These are phyloP conservation scores for Dichetophora obliterata DNA, from an alignment of 2,888 invertebrate genomes.

Conservation along the genomic window DNA sequence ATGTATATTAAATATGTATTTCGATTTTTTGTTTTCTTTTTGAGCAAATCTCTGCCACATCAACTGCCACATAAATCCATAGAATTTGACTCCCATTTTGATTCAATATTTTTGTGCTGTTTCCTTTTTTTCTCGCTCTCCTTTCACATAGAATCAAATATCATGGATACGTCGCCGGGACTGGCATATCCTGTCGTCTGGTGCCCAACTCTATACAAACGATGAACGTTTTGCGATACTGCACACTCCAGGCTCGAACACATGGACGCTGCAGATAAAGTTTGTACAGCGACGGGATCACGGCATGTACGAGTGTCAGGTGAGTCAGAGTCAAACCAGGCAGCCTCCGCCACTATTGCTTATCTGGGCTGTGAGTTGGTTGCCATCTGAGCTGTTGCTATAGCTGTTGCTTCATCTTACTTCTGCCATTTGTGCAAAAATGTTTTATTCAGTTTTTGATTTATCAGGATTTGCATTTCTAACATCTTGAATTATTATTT, in stretches of 20 bases:
- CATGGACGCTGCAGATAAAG: slow-evolving; percentile 95
- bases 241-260: slow-evolving; percentile 90
- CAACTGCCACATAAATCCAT: neutral
- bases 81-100: neutral
- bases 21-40: slow-evolving; percentile 5
- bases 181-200: slow-evolving; percentile 94
- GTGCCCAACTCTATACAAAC: slow-evolving; percentile 90
- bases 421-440: neutral
- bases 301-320: slow-evolving; percentile 95
- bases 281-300: slow-evolving; percentile 94
- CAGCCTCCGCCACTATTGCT: neutral
- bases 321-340: slow-evolving; percentile 66
- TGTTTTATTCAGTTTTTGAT: slow-evolving; percentile 30
- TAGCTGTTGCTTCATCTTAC: neutral
- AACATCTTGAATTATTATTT: slow-evolving; percentile 7
- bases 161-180: slow-evolving; percentile 93
- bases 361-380: neutral
- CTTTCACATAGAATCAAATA: slow-evolving; percentile 76
- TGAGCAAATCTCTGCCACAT: neutral
- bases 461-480: slow-evolving; percentile 29
- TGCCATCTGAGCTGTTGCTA: neutral
- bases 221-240: slow-evolving; percentile 87
- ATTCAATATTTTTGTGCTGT: neutral
- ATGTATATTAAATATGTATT: slow-evolving; percentile 14
- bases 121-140: slow-evolving; percentile 1